Evolutionary conservation across 2,113 vertebrate species (phyloP).

Genomic region (Columbina picui): DNA sequence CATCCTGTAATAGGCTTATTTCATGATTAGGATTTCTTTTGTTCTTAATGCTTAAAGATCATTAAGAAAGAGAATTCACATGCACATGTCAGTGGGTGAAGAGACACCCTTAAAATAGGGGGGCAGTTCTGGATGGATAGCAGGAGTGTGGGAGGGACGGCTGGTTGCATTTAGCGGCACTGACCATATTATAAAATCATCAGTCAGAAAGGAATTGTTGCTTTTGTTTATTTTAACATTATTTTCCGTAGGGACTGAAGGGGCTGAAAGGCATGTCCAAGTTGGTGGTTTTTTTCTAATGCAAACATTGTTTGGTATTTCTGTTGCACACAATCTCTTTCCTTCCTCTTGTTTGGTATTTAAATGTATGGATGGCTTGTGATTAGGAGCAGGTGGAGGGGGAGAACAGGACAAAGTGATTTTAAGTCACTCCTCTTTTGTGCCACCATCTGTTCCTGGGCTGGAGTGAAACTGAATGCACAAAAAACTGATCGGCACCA

Average conservation of each 20-base stretch:
- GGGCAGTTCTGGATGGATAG: neutral
- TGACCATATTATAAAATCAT: constrained; percentile 65
- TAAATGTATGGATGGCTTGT: constrained; percentile 68
- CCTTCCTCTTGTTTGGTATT: constrained; percentile 68
- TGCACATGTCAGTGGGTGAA: constrained; percentile 16
- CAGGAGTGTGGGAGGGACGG: neutral
- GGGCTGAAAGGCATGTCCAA: constrained; percentile 53
- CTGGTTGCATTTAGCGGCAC: constrained; percentile 11
- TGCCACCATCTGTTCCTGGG: constrained; percentile 70
- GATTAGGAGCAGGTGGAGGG: constrained; percentile 69
- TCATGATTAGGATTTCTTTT: constrained; percentile 56
- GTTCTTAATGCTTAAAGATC: constrained; percentile 54
- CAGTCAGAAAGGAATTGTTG: constrained; percentile 58
- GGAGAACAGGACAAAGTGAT: constrained; percentile 64
- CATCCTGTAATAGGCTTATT: constrained; percentile 56
- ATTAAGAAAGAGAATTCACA: constrained; percentile 23
- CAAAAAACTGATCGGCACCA: constrained; percentile 54
- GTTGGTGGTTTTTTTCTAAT: constrained; percentile 15
- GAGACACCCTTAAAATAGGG: constrained; percentile 2
- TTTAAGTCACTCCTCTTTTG: constrained; percentile 69
- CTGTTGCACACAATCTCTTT: constrained; percentile 59
- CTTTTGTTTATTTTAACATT: constrained; percentile 67
- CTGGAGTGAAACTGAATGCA: constrained; percentile 67
- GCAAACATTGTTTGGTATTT: constrained; percentile 68
- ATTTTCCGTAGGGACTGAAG: constrained; percentile 62